Percentiles rank a stretch among this genome's conserved stretches.
Conservation (phyloP, 2,888 invertebrate genomes). For the Ormyrus pomaceus region DNA sequence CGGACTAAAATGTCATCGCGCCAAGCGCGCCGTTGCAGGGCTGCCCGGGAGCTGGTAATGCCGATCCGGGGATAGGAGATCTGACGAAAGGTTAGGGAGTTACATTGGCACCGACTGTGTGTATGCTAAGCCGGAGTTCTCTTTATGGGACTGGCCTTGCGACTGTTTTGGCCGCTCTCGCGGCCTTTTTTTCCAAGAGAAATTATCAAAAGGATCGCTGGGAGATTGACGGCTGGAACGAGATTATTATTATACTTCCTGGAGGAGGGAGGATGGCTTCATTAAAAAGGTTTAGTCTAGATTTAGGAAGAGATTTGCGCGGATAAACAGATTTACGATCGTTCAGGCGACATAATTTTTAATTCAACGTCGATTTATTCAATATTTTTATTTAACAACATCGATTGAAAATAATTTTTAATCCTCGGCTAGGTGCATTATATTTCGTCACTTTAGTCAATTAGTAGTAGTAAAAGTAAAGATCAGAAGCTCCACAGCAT, state of each 20-base stretch:
- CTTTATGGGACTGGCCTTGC: neutral
- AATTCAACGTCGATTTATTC: too few species aligned
- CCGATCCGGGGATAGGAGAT: constrained; percentile 9
- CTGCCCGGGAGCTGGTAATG: constrained; percentile 50
- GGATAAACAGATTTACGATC: too few species aligned
- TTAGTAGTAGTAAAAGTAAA: too few species aligned
- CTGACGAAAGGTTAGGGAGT: neutral
- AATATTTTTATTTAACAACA: too few species aligned
- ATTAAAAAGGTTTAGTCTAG: too few species aligned
- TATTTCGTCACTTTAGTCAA: too few species aligned
- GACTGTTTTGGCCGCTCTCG: neutral
- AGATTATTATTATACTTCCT: constrained; percentile 38
- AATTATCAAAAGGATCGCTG: constrained; percentile 2
- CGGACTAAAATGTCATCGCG: constrained; percentile 69
- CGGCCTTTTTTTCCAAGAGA: neutral
- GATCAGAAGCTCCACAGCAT: too few species aligned
- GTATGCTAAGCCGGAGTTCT: neutral
- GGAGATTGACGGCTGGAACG: constrained; percentile 12
- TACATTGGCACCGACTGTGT: neutral
- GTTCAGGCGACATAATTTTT: too few species aligned
- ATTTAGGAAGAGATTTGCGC: too few species aligned
- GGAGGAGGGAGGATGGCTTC: neutral
- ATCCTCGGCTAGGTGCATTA: too few species aligned
- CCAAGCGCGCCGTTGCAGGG: constrained; percentile 33
- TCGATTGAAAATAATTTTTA: too few species aligned